Base-by-base conservation (phyloP, 2,113 vertebrate species). In the Phrynocephalus versicolor region DNA sequence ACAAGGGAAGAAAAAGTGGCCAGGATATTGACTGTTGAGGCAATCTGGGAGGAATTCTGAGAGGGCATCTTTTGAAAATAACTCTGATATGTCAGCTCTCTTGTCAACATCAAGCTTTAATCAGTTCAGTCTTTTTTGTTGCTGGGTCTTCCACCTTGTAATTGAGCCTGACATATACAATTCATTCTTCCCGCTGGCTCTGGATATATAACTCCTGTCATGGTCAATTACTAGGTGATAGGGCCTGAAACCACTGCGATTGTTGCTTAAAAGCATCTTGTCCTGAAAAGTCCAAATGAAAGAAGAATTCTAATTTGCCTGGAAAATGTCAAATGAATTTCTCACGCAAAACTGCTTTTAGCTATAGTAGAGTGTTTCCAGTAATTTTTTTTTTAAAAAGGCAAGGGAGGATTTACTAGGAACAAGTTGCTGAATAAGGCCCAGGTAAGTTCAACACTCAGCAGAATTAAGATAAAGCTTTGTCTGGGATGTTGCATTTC, bases 111-210 rank as follows among this genome's bases (percentile, higher is more conserved):
- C 84, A 82, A 84, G 81, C 88, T 94, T 92, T 94, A 93, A 95
- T 94, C 93, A 93, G 92, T 92, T 81, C 83, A 90, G 91, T 91
- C 94, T 93, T 92, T 94, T 93, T 90, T 92, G 90, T 94, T 89
- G 13, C 90, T 92, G 89, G 93, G 92, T 90, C 91, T 92, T 94
- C 89, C 91, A 93, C 93, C 91, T 94, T 92, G 74, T 93, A 94
- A 95, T 94, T 94, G 93, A 95, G 93, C 93, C 93, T 93, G 93
- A 94, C 93, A 95, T 94, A 94, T 92, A 93, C 90, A 93, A 72
- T 92, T 94, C 93, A 87, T 89, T 94, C 88, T 92, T 88, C 91
- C 91, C 91, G 57, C 93, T 94, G 92, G 93, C 94, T 93, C 92
- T 0, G 55, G 92, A 93, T 90, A 86, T 93, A 93, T 18, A 94